Conservation (phyloP, 2,888 invertebrate genomes). For the Ochropacha duplaris region DNA sequence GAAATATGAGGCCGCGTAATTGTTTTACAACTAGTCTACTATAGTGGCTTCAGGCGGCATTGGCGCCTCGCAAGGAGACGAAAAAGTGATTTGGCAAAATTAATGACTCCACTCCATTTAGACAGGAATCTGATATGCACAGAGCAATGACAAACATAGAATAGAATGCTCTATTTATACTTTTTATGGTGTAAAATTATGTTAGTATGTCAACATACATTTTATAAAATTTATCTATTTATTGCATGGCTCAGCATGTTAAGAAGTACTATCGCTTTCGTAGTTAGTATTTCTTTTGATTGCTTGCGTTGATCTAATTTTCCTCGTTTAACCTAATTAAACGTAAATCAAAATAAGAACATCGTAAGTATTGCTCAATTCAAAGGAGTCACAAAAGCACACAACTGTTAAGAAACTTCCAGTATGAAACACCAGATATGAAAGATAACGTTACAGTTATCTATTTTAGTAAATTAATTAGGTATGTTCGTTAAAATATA, state of each 20-base stretch:
- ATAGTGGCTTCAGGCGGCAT: constrained; percentile 15
- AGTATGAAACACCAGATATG: constrained; percentile 46
- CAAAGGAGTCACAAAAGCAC: constrained; percentile 37
- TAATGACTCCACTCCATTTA: constrained; percentile 55
- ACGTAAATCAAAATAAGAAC: constrained; percentile 23
- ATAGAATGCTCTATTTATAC: constrained; percentile 6
- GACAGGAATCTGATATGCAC: constrained; percentile 40
- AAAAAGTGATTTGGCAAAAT: constrained; percentile 65
- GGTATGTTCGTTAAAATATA: background rate
- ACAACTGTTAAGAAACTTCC: constrained; percentile 49
- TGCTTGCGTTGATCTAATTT: background rate
- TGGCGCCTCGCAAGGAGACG: constrained; percentile 50
- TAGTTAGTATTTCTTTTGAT: too few relatives aligned
- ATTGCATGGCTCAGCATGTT: too few relatives aligned
- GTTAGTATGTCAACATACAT: background rate
- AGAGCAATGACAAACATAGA: constrained; percentile 24
- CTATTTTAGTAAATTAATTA: constrained; percentile 1
- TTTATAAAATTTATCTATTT: too few relatives aligned
- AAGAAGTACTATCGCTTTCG: too few relatives aligned
- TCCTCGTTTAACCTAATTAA: background rate
- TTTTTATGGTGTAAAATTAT: background rate
- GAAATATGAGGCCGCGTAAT: constrained; percentile 47
- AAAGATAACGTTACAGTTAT: constrained; percentile 46
- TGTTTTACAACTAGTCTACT: constrained; percentile 34
- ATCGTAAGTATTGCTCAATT: constrained; percentile 61